A percentile compares a stretch with the other conserved stretches of the same genome.
These are phyloP conservation scores for Falcaria lacertinaria DNA, from an alignment of 2,888 invertebrate genomes.

Conservation along the genomic window DNA sequence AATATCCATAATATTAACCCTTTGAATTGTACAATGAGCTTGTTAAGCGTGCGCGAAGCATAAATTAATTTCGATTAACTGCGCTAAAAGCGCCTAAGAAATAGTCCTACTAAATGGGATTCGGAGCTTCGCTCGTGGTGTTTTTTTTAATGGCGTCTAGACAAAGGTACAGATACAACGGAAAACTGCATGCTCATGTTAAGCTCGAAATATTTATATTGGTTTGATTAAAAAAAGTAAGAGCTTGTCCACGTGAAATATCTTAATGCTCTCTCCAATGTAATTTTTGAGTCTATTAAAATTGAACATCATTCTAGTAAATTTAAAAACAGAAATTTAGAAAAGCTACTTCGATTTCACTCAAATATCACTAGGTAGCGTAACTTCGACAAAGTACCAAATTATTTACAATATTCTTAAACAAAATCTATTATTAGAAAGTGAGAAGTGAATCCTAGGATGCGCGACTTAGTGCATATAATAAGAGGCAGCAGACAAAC, in stretches of 20 bases:
- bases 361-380: too few relatives aligned
- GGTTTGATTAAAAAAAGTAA: too few relatives aligned
- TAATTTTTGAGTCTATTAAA: too few relatives aligned
- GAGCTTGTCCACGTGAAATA: too few relatives aligned
- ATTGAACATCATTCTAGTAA: too few relatives aligned
- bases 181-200: constrained; percentile 50
- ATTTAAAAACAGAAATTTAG: too few relatives aligned
- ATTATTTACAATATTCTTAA: not conserved
- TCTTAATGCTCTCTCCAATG: too few relatives aligned
- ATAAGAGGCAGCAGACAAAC: constrained; percentile 64
- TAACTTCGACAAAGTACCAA: not conserved
- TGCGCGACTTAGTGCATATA: constrained; percentile 47
- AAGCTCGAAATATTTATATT: constrained; percentile 9
- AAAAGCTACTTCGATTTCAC: too few relatives aligned
- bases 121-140: constrained; percentile 54
- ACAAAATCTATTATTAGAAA: not conserved
- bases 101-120: constrained; percentile 50
- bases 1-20: constrained; percentile 28
- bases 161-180: constrained; percentile 67
- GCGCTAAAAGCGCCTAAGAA: constrained; percentile 66
- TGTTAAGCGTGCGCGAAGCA: constrained; percentile 50
- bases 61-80: constrained; percentile 75
- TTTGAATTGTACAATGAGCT: constrained; percentile 45
- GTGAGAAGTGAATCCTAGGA: constrained; percentile 22
- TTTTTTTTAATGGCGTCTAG: constrained; percentile 54